Conservation (phyloP, 2,888 invertebrate genomes). For the Nudaria mundana region DNA sequence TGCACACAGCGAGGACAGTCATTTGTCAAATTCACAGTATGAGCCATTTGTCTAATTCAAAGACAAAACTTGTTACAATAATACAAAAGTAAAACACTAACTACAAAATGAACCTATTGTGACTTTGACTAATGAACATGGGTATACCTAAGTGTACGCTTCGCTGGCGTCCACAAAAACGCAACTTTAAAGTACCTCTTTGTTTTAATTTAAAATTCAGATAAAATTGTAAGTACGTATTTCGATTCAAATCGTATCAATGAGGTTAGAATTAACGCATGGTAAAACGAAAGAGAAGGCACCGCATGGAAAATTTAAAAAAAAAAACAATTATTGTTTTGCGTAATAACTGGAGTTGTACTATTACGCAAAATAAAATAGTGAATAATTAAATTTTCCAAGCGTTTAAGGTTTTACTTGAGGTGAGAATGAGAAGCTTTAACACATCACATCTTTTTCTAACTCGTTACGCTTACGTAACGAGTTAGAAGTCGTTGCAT, state of each 20-base stretch:
- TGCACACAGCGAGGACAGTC: conserved; percentile 21
- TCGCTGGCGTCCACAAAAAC: conserved; percentile 29
- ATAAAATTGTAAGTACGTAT: conserved; percentile 30
- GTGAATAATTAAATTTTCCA: conserved; percentile 11
- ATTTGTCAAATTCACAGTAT: conserved; percentile 28
- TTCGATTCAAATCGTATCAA: conserved; percentile 37
- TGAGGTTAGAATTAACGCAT: conserved; percentile 22
- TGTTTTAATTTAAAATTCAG: conserved; percentile 24
- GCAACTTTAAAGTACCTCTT: conserved; percentile 38
- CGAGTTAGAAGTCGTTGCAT: no score
- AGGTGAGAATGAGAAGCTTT: no score
- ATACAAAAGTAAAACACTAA: conserved; percentile 15
- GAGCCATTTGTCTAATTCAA: no score
- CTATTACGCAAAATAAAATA: conserved; percentile 36
- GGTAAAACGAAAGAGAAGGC: conserved; percentile 7
- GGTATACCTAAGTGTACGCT: conserved; percentile 26
- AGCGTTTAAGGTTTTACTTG: no score
- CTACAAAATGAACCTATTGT: conserved; percentile 11
- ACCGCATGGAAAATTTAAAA: conserved; percentile 2
- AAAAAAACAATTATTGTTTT: conserved; percentile 20
- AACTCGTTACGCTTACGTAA: no score
- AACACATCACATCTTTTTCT: no score
- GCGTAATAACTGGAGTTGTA: conserved; percentile 58
- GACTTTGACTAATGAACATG: conserved; percentile 29
- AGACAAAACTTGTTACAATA: conserved; percentile 19